These are phyloP conservation scores for Volucella bombylans DNA, from an alignment of 2,888 invertebrate species.

Conservation along the genomic window DNA sequence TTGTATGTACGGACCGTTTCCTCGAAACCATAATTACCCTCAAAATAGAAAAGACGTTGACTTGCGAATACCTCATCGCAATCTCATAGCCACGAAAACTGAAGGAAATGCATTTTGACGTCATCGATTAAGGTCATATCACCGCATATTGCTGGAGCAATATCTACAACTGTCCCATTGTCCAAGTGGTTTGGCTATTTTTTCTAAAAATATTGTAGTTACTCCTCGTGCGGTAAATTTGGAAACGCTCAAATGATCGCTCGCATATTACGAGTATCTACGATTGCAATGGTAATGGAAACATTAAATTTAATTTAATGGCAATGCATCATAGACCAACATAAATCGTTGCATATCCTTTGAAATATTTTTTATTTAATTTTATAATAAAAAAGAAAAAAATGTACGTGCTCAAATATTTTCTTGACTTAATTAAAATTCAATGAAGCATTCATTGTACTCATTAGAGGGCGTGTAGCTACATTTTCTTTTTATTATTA, in stretches of 20 bases:
- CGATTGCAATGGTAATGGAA: not conserved
- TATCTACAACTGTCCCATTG: slow-evolving; percentile 1
- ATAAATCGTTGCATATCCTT: not conserved
- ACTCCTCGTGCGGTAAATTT: not conserved
- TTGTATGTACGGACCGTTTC: slow-evolving; percentile 14
- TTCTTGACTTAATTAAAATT: slow-evolving; percentile 64
- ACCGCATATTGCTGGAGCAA: not conserved
- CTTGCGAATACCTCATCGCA: slow-evolving; percentile 1
- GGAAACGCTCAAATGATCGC: not conserved
- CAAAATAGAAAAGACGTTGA: slow-evolving; percentile 32
- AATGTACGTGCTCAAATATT: slow-evolving; percentile 6
- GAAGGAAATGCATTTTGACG: slow-evolving; percentile 6
- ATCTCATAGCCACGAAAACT: slow-evolving; percentile 4
- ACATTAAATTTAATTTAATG: slow-evolving; percentile 14
- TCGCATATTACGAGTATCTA: not conserved
- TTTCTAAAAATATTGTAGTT: not conserved
- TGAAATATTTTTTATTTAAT: not conserved
- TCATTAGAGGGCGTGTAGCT: slow-evolving; percentile 23
- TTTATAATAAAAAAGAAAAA: not conserved
- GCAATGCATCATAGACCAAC: not conserved
- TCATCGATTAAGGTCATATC: slow-evolving; percentile 14
- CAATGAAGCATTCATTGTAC: slow-evolving; percentile 47
- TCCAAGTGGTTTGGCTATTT: too few relatives aligned
- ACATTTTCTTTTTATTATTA: not conserved
- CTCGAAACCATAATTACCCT: not conserved